These are phyloP conservation scores for Monopis laevigella DNA, from an alignment of 2,888 invertebrate species.

Conservation along the genomic window DNA sequence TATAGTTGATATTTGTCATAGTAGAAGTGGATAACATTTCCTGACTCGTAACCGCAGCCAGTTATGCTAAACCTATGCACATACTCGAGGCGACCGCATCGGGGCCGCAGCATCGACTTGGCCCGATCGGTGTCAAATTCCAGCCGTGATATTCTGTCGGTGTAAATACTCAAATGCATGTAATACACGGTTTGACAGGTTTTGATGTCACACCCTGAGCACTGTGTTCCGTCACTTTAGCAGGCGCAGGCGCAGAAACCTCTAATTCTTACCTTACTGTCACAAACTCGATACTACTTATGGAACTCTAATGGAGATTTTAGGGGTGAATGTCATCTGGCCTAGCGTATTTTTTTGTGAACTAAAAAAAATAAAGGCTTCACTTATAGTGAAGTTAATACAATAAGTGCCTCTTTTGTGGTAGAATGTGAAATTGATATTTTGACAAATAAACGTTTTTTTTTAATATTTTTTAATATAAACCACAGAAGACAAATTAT, in stretches of 20 bases:
- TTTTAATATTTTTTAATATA: too few species aligned
- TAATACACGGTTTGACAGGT: constrained; percentile 62
- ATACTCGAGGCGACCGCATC: constrained; percentile 38
- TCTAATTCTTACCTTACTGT: constrained; percentile 10
- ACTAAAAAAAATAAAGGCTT: too few species aligned
- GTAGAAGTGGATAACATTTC: constrained; percentile 63
- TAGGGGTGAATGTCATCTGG: too few species aligned
- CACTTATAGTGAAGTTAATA: too few species aligned
- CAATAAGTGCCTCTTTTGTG: too few species aligned
- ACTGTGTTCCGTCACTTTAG: constrained; percentile 59
- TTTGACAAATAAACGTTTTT: too few species aligned
- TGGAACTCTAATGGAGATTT: too few species aligned
- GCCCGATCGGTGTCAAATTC: too few species aligned
- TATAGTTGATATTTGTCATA: constrained; percentile 62
- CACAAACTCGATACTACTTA: too few species aligned
- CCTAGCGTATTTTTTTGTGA: too few species aligned
- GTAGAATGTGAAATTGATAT: too few species aligned
- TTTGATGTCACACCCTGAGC: constrained; percentile 65
- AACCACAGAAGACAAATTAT: too few species aligned
- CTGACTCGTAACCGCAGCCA: constrained; percentile 40
- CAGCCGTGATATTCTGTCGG: constrained; percentile 31
- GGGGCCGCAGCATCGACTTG: constrained; percentile 29
- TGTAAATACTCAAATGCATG: constrained; percentile 66
- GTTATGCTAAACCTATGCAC: constrained; percentile 66
- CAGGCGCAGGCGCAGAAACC: constrained; percentile 50